These are phyloP conservation scores for Horisme vitalbata DNA, from an alignment of 2,888 invertebrate species.

Conservation along the genomic window DNA sequence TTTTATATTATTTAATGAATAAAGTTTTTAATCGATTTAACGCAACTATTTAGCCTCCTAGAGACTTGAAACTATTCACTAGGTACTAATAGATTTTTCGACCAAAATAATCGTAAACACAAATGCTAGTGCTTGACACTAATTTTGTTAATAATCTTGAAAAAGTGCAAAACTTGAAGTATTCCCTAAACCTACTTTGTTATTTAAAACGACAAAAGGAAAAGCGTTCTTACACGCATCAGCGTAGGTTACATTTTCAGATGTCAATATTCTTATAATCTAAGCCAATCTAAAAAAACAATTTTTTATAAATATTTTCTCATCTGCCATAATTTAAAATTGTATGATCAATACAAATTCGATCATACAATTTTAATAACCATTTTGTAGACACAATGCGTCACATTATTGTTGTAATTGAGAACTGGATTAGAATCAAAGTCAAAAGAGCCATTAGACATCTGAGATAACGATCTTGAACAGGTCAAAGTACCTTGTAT, in stretches of 20 bases:
- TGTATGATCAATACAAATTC: slow-evolving; percentile 50
- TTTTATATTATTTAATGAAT: neutral
- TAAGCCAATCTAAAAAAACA: too few relatives aligned
- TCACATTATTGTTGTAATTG: too few relatives aligned
- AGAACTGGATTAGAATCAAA: too few relatives aligned
- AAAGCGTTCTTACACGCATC: slow-evolving; percentile 6
- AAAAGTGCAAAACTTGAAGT: slow-evolving; percentile 19
- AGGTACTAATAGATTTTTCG: neutral
- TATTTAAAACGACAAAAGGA: slow-evolving; percentile 12
- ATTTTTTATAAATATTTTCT: too few relatives aligned
- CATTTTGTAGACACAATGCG: too few relatives aligned
- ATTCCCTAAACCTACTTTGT: slow-evolving; percentile 4
- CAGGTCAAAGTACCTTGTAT: too few relatives aligned
- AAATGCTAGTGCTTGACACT: neutral
- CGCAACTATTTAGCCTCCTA: too few relatives aligned
- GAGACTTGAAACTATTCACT: too few relatives aligned
- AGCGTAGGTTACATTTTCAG: slow-evolving; percentile 3
- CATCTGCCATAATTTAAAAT: too few relatives aligned
- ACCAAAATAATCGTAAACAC: neutral
- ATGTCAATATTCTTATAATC: neutral
- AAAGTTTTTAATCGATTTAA: too few relatives aligned
- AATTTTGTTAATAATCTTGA: slow-evolving; percentile 7
- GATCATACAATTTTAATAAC: slow-evolving; percentile 52
- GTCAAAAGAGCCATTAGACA: too few relatives aligned
- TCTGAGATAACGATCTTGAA: too few relatives aligned